Evolutionary conservation across 2,888 invertebrate species (phyloP).

Genomic region (Chaetogeoica ovagalla): DNA sequence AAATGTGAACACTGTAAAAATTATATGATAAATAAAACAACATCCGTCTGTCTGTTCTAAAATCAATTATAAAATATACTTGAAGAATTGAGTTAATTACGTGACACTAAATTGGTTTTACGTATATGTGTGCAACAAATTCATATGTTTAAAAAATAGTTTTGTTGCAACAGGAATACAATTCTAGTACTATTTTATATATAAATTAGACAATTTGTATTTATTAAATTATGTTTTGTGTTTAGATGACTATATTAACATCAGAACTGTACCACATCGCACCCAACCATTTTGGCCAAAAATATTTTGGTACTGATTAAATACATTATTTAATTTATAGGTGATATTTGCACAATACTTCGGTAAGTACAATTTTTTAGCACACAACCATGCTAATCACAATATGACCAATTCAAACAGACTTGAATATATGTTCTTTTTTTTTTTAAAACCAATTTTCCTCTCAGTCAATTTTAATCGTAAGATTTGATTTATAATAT

Average conservation of each 20-base stretch:
- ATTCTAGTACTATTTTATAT: background rate
- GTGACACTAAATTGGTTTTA: no score
- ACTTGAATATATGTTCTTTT: background rate
- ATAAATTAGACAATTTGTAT: background rate
- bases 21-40: no score
- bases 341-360: conserved; percentile 25
- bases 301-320: conserved; percentile 97
- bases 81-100: no score
- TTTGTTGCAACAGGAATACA: background rate
- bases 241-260: conserved; percentile 87
- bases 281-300: conserved; percentile 97
- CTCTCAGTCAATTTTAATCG: conserved; percentile 35
- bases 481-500: conserved; percentile 22
- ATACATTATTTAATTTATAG: conserved; percentile 20
- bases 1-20: no score
- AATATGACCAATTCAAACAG: conserved; percentile 47
- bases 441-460: conserved; percentile 10
- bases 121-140: background rate
- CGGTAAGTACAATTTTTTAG: conserved; percentile 30
- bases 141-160: background rate
- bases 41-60: no score
- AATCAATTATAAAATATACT: no score
- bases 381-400: conserved; percentile 8
- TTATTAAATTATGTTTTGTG: conserved; percentile 31
- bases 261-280: conserved; percentile 93